These are phyloP conservation scores for Mamestra brassicae DNA, from an alignment of 2,888 invertebrate species.

Conservation along the genomic window DNA sequence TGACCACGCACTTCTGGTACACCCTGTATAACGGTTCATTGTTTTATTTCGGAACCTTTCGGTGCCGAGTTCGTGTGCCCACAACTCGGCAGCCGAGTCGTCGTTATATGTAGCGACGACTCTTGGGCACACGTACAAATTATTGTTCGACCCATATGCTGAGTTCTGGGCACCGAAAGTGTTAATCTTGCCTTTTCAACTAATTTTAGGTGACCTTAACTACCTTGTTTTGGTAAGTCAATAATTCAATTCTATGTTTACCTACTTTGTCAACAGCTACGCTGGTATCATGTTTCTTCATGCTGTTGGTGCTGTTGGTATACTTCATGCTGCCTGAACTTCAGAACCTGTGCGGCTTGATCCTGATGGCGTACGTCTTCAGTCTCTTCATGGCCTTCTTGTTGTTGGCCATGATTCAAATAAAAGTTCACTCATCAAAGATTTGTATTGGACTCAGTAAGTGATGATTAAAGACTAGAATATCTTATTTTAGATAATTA, in stretches of 20 bases:
- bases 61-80: no score
- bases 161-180: no score
- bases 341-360: conserved; percentile 75
- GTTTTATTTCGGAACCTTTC: no score
- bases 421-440: conserved; percentile 17
- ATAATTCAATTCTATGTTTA: background rate
- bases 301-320: conserved; percentile 75
- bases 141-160: no score
- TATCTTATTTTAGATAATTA: background rate
- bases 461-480: conserved; percentile 32
- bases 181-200: no score
- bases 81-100: no score
- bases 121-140: no score
- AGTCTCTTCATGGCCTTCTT: conserved; percentile 76
- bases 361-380: conserved; percentile 79
- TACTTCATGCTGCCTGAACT: conserved; percentile 76
- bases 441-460: conserved; percentile 74
- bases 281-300: conserved; percentile 74
- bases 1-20: no score
- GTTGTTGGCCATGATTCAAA: conserved; percentile 72
- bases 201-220: background rate
- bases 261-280: conserved; percentile 66
- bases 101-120: no score
- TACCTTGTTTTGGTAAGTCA: background rate
- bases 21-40: no score